Conservation (phyloP, 2,888 invertebrate genomes). For the Cephus sareptanus region DNA sequence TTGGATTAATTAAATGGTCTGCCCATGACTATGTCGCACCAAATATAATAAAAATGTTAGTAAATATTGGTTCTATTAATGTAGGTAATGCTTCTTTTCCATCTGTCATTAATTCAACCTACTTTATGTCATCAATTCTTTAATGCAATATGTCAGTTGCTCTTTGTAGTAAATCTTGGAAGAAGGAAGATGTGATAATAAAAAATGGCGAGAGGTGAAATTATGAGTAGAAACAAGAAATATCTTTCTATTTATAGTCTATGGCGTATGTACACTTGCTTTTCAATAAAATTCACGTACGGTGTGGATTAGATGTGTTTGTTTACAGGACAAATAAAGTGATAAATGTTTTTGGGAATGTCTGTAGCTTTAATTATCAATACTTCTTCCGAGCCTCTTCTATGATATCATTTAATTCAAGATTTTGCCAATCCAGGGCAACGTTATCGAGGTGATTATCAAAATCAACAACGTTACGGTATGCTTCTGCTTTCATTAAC, state of each 20-base stretch:
- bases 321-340: background rate
- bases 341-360: background rate
- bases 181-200: background rate
- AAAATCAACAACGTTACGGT: conserved; percentile 89
- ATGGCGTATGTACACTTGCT: conserved; percentile 40
- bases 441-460: conserved; percentile 97
- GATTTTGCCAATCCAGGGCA: conserved; percentile 89
- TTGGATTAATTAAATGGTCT: background rate
- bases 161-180: background rate
- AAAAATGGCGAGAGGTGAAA: background rate
- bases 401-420: conserved; percentile 73
- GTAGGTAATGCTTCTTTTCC: background rate
- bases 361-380: conserved; percentile 14
- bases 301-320: background rate
- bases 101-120: background rate
- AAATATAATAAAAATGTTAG: background rate
- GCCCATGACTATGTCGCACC: background rate
- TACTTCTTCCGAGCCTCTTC: conserved; percentile 57
- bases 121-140: background rate
- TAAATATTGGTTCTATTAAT: background rate
- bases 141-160: background rate
- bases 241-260: conserved; percentile 35
- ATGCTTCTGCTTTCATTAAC: conserved; percentile 78
- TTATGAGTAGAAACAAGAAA: conserved; percentile 28
- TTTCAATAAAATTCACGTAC: conserved; percentile 26